A percentile compares a stretch with the other conserved stretches of the same genome.
phyloP scores from a whole-genome alignment of 1,140 invertebrate species.

The Drosophila pachea region DNA sequence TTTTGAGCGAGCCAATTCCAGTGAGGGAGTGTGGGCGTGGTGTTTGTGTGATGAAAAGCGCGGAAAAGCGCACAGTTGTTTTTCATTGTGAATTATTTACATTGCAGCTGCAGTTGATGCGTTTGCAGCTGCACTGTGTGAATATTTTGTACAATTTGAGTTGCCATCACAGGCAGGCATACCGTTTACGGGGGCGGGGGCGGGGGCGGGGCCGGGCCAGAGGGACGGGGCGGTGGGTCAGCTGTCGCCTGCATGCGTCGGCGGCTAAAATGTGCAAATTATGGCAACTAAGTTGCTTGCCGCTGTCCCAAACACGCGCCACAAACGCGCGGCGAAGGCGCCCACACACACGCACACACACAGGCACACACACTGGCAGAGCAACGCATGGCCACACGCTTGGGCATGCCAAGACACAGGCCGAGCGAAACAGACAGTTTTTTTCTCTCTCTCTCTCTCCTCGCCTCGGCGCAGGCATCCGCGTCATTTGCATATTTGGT shows the following conservation, averaged over 20 bases:
- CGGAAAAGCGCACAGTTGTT: conserved; percentile 4
- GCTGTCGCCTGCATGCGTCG: conserved; percentile 58
- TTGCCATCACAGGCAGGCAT: conserved; percentile 65
- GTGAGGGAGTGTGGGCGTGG: not conserved
- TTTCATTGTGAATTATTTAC: conserved; percentile 55
- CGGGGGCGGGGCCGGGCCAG: too few species aligned
- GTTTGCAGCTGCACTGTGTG: conserved; percentile 24
- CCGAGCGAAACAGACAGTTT: not conserved
- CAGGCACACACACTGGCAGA: conserved; percentile 10
- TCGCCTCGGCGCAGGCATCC: conserved; percentile 10
- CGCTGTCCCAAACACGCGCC: conserved; percentile 59
- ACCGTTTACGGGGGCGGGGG: conserved; percentile 25
- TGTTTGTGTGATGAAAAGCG: conserved; percentile 1
- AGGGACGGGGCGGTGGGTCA: conserved; percentile 17
- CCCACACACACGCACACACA: not conserved
- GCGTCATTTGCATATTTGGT: conserved; percentile 48
- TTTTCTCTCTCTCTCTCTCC: not conserved
- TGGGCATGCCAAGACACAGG: not conserved
- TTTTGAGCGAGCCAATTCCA: conserved; percentile 5
- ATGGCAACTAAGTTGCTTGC: conserved; percentile 71
- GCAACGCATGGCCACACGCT: conserved; percentile 2
- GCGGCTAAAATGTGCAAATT: conserved; percentile 69
- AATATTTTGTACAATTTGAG: conserved; percentile 66
- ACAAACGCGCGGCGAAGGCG: not conserved
- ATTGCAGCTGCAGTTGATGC: conserved; percentile 20